Evolutionary conservation across 2,113 vertebrate species (phyloP).

Genomic region (Sinocyclocheilus grahami): DNA sequence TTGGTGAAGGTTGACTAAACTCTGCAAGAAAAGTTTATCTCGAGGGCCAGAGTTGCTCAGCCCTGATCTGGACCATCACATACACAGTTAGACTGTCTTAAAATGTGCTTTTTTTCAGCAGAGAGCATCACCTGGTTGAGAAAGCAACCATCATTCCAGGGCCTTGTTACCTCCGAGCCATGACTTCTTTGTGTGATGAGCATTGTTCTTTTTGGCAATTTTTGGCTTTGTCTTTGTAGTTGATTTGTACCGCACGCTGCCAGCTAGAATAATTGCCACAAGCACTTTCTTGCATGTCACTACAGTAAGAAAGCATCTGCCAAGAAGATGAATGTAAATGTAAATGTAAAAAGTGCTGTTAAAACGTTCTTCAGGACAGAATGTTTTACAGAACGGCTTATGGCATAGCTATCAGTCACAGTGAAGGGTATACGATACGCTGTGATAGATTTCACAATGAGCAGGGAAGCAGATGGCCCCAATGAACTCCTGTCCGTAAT

Average conservation of each 20-base stretch:
- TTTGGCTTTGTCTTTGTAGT: constrained; percentile 2
- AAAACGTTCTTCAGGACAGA: constrained; percentile 10
- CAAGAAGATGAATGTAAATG: constrained; percentile 27
- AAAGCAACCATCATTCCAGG: background rate
- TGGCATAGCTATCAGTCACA: constrained; percentile 19
- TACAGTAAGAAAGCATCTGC: background rate
- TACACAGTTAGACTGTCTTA: background rate
- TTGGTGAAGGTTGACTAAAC: background rate
- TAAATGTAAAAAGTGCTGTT: constrained; percentile 21
- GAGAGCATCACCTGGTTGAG: background rate
- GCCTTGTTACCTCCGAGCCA: background rate
- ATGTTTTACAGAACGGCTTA: constrained; percentile 12
- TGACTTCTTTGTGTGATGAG: background rate
- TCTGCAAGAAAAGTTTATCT: background rate
- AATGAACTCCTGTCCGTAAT: background rate
- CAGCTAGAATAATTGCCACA: background rate
- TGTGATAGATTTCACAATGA: constrained; percentile 13
- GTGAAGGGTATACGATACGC: background rate
- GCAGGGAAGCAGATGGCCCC: background rate
- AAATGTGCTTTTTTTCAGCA: too few species aligned
- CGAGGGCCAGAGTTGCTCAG: background rate
- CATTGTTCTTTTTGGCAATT: background rate
- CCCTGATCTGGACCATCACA: background rate
- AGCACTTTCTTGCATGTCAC: constrained; percentile 19
- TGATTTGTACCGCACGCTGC: background rate